Evolutionary conservation across 2,113 vertebrate genomes (phyloP).

Genomic region (Strix aluco): DNA sequence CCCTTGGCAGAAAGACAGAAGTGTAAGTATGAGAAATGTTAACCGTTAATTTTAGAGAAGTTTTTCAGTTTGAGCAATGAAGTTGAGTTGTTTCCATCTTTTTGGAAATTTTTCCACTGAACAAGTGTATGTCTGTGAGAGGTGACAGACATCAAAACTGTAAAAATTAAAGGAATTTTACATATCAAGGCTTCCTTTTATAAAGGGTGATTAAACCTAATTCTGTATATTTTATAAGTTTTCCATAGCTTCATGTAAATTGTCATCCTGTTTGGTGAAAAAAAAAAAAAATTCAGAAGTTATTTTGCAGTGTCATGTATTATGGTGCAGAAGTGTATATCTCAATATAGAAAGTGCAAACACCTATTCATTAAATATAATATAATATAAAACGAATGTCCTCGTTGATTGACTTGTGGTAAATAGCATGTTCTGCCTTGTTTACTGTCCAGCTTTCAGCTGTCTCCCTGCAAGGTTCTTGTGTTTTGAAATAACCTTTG

Average conservation of each 20-base stretch:
- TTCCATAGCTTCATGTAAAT: not conserved
- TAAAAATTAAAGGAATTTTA: not conserved
- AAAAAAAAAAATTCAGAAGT: not conserved
- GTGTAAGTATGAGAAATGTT: slow-evolving; percentile 82
- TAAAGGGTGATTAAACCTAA: not conserved
- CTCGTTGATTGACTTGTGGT: slow-evolving; percentile 20
- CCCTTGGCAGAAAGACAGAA: slow-evolving; percentile 97
- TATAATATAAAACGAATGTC: not conserved
- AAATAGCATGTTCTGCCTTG: not conserved
- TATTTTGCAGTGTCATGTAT: not conserved
- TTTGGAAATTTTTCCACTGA: not conserved
- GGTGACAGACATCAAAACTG: not conserved
- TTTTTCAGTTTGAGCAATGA: not conserved
- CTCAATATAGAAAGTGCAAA: not conserved
- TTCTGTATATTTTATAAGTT: not conserved
- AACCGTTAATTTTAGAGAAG: not conserved
- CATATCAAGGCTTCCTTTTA: not conserved
- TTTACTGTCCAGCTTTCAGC: not conserved
- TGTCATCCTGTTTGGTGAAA: not conserved
- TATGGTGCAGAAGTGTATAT: not conserved
- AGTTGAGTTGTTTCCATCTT: not conserved
- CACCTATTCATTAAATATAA: not conserved
- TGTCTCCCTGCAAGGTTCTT: not conserved
- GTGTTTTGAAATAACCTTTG: not conserved
- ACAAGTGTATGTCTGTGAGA: not conserved